Evolutionary conservation across 2,888 invertebrate species (phyloP), one percentile per base, ranked within the genome.

Genomic region (Patella pellucida): DNA sequence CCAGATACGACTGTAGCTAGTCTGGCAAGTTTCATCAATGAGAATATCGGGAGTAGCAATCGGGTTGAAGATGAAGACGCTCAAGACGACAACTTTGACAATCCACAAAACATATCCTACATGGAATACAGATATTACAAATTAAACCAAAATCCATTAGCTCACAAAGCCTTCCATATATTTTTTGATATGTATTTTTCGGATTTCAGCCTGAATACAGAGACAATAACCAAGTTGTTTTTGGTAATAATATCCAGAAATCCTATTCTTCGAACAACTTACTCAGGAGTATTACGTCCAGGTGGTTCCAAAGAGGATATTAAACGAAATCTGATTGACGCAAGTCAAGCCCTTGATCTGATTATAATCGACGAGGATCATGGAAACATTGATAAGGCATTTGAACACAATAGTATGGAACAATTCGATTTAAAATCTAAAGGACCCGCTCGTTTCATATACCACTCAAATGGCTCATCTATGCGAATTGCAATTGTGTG

Each of bases 21-120:
- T 14, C 75, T 80, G 15, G 71, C 80, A 9, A 75, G 75, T 52
- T 75, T 73, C 52, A 76, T 80, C 11, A 23, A 23, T 23, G 23
- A n/a, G 9, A 23, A 19, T 23, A 9, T 23, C 14, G 3, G 5
- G 2, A 23, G 62, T 23, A 62, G 3, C 12, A 15, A 19, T 62
- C 14, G 9, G 2, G 62, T 23, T 23, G 62, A 23, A 3, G 7
- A 2, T 12, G 14, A 23, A 23, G 19, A 23, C 16, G 62, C 23
- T 9, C 19, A 0, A 11, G 19, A 62, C 11, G 62, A 62, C 23
- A 14, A 62, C 12, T 23, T 19, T 23, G 11, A 12, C 23, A 12
- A 62, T 11, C 19, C 19, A 62, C 19, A 14, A 11, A n/a, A 15
- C 19, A 19, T 62, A 23, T 62, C 62, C 19, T 16, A 23, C 23